These are phyloP conservation scores for Brachyopa scutellaris DNA, from an alignment of 2,888 invertebrate species.

Conservation along the genomic window DNA sequence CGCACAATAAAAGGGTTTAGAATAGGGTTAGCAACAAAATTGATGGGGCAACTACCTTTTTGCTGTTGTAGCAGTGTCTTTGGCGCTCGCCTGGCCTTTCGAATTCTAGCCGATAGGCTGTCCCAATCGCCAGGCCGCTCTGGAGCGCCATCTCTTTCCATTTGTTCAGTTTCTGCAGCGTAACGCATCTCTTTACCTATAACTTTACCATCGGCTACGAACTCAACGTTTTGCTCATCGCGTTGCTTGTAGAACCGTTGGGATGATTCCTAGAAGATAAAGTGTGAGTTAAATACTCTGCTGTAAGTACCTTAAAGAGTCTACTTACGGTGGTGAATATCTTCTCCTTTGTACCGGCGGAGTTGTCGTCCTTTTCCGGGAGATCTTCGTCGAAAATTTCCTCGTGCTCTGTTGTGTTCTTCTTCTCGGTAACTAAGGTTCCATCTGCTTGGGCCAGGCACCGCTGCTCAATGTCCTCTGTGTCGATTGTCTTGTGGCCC, in stretches of 20 bases:
- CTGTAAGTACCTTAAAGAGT: no score
- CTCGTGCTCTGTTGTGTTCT: slow-evolving; percentile 92
- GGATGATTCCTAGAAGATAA: slow-evolving; percentile 82
- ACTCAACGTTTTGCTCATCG: slow-evolving; percentile 92
- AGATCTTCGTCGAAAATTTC: slow-evolving; percentile 91
- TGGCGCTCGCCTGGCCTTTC: slow-evolving; percentile 85
- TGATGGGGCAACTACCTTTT: slow-evolving; percentile 80
- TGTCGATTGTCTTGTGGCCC: slow-evolving; percentile 91
- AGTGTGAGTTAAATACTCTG: no score
- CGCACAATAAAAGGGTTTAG: slow-evolving; percentile 31
- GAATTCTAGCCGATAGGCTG: slow-evolving; percentile 89
- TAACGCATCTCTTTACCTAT: slow-evolving; percentile 91
- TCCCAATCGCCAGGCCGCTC: slow-evolving; percentile 89
- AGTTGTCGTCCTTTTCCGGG: slow-evolving; percentile 84
- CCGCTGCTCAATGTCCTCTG: slow-evolving; percentile 91
- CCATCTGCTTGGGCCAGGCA: slow-evolving; percentile 91
- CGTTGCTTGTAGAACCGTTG: slow-evolving; percentile 88
- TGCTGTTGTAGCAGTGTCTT: slow-evolving; percentile 82
- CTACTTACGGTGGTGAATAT: slow-evolving; percentile 78
- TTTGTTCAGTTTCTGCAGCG: slow-evolving; percentile 91
- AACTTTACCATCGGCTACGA: slow-evolving; percentile 91
- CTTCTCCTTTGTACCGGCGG: slow-evolving; percentile 78
- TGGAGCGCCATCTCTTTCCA: slow-evolving; percentile 86
- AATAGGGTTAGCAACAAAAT: not conserved
- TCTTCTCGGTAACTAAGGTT: slow-evolving; percentile 92